Base-by-base conservation (phyloP, 2,113 vertebrate genomes). In the Seriola dumerili region DNA sequence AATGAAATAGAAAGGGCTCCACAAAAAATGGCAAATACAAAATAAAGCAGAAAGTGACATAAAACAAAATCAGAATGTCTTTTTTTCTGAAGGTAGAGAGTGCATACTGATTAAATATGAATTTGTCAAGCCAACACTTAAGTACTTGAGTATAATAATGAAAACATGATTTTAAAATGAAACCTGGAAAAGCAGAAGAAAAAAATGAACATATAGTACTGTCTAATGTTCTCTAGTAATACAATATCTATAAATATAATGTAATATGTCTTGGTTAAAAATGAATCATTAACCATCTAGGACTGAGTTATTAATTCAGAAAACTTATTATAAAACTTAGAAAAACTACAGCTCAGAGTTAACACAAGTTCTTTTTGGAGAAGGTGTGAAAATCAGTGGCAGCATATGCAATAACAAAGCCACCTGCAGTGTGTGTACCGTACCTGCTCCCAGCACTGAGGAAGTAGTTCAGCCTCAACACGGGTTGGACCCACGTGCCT, bases 371-470 rank as follows among this genome's bases (percentile, higher is more conserved):
- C 25, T 19, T 44, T 34, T 64, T 29, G 8, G 50, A 55, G n/a
- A 36, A 54, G 7, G 44, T 67, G 75, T 44, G 25, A 44, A 50
- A 76, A 71, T 21, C 54, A 57, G n/a, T 25, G 54, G 54, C 9
- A 34, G 36, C 23, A 34, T 14, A 57, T 55, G 71, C 71, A 76
- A 36, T 50, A 67, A 48, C 21, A 63, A 19, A 46, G n/a, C 44
- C 64, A 67, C 19, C 69, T 80, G 74, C 38, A 46, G 19, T 52
- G 25, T 17, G 6, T 83, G 16, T 40, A 44, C 62, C 10, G n/a
- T 87, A 99, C 98, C 97, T 99, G 98, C 91, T 99, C 98, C 98
- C 98, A 99, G 91, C 98, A 99, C 77, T 99, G 98, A 2, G 98
- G 98, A 86, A 99, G 93, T 65, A 99, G 97, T 83, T 99, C 98